Conservation (phyloP, 2,888 invertebrate genomes). For the Orthosia incerta region DNA sequence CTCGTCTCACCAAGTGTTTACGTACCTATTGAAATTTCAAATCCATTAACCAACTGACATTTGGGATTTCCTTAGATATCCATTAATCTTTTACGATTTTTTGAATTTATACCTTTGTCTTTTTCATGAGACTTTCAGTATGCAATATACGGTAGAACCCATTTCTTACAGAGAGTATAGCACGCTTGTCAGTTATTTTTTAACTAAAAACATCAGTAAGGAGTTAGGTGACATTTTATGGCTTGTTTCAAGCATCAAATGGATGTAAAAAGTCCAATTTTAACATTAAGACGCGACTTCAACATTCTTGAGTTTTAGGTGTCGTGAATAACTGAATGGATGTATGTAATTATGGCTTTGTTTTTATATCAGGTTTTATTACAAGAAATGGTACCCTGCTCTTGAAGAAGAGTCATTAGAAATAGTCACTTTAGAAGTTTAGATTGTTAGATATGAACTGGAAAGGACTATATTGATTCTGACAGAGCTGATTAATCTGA, state of each 20-base stretch:
- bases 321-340: conserved; percentile 50
- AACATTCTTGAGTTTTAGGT: conserved; percentile 53
- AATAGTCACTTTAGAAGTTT: neutral
- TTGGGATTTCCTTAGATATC: conserved; percentile 15
- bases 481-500: conserved; percentile 8
- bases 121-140: neutral
- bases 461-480: neutral
- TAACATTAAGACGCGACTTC: conserved; percentile 50
- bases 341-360: conserved; percentile 15
- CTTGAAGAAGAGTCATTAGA: neutral
- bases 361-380: conserved; percentile 43
- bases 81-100: conserved; percentile 27
- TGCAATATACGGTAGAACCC: conserved; percentile 46
- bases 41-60: conserved; percentile 19
- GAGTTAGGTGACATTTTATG: conserved; percentile 76
- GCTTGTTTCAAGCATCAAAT: conserved; percentile 69
- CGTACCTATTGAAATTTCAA: conserved; percentile 41
- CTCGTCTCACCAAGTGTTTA: conserved; percentile 17
- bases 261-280: conserved; percentile 62
- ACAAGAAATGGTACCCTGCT: neutral
- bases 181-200: conserved; percentile 56
- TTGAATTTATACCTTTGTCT: conserved; percentile 11
- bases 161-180: neutral
- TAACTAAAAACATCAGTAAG: conserved; percentile 56
- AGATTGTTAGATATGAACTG: neutral